Conservation (phyloP, 2,797 vertebrate genomes). For the Decapterus maruadsi region DNA sequence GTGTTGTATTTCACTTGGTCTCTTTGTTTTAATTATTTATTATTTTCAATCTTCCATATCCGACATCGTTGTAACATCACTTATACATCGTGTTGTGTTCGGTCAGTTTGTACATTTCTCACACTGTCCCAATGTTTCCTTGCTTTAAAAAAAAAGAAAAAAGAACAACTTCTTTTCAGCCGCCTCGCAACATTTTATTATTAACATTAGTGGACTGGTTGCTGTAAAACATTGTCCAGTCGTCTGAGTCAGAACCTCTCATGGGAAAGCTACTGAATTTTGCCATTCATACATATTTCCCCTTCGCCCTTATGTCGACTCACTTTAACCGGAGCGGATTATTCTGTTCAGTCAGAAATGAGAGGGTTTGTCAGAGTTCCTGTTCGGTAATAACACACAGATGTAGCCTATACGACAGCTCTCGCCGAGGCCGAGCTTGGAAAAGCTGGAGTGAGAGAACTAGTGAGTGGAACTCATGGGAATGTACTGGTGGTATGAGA, state of each 20-base stretch:
- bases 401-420: conserved; percentile 41
- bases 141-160: background rate
- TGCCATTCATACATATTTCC: conserved; percentile 44
- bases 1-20: background rate
- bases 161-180: too few species aligned
- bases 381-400: conserved; percentile 66
- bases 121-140: background rate
- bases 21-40: background rate
- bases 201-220: background rate
- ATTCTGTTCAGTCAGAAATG: conserved; percentile 37
- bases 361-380: conserved; percentile 54
- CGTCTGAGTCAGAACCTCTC: conserved; percentile 39
- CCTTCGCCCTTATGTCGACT: conserved; percentile 17
- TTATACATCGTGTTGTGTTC: background rate
- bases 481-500: conserved; percentile 34
- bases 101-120: background rate
- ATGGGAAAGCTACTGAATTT: conserved; percentile 40
- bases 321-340: conserved; percentile 39
- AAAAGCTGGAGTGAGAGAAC: conserved; percentile 17
- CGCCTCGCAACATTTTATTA: background rate
- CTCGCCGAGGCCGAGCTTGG: conserved; percentile 35
- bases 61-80: background rate
- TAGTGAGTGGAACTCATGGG: conserved; percentile 12
- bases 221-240: conserved; percentile 16
- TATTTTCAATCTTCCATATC: background rate